phyloP scores from a whole-genome alignment of 2,113 vertebrate species.

The Sigmodon hispidus region DNA sequence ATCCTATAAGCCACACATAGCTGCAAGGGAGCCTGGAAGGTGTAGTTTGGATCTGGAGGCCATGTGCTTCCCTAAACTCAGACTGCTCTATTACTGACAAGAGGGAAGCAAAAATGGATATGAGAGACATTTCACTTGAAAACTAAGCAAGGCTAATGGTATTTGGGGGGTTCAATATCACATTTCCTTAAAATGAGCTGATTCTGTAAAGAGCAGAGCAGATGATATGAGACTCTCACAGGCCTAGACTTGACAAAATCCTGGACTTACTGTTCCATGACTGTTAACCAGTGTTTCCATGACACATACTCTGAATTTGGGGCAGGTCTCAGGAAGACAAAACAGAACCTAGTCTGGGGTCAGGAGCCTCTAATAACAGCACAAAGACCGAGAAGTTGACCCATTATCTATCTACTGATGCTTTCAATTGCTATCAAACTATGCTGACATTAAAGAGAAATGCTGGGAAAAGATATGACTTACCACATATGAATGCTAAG shows the following conservation, averaged over 20 bases:
- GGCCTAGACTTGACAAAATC: neutral
- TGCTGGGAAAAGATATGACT: neutral
- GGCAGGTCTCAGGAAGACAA: neutral
- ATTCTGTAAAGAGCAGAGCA: too few relatives aligned
- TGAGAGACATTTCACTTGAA: neutral
- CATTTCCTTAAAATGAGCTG: constrained; percentile 37
- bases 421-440: neutral
- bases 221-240: neutral
- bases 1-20: too few relatives aligned
- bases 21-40: neutral
- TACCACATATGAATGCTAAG: neutral
- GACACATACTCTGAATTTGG: neutral
- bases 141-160: neutral
- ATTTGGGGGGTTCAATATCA: neutral
- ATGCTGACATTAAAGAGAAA: constrained; percentile 6
- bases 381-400: neutral
- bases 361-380: neutral
- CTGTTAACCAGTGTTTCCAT: neutral
- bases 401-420: neutral
- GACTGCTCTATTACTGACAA: neutral
- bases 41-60: neutral
- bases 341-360: neutral
- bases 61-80: neutral
- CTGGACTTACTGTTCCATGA: neutral
- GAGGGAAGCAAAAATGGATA: neutral